Conservation (phyloP, 2,797 vertebrate species). For the Benthosema pterotum region DNA sequence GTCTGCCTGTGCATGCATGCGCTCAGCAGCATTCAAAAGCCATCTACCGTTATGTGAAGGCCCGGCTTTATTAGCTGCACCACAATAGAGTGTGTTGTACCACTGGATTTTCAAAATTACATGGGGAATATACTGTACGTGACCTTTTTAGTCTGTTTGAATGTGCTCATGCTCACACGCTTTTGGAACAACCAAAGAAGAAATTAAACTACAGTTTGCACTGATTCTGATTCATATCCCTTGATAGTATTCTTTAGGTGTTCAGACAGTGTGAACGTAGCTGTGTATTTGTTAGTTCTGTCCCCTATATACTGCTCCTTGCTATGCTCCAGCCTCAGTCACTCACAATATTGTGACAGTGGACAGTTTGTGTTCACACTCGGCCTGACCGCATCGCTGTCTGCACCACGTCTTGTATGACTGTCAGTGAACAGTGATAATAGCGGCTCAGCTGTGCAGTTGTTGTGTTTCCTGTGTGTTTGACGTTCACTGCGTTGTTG, state of each 20-base stretch:
- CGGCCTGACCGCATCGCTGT: slow-evolving; percentile 41
- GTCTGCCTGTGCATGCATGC: not conserved
- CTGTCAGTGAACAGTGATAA: slow-evolving; percentile 7
- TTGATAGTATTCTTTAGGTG: no score
- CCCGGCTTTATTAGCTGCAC: not conserved
- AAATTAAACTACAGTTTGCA: no score
- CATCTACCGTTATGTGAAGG: slow-evolving; percentile 9
- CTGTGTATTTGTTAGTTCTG: not conserved
- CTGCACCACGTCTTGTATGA: slow-evolving; percentile 17
- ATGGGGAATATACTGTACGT: not conserved
- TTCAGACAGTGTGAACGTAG: no score
- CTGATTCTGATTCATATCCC: no score
- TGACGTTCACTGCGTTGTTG: slow-evolving; percentile 6
- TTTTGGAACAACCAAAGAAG: not conserved
- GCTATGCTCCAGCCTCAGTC: slow-evolving; percentile 35
- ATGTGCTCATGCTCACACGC: not conserved
- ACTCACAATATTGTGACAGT: slow-evolving; percentile 64
- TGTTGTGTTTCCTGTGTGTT: slow-evolving; percentile 23
- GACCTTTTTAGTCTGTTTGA: not conserved
- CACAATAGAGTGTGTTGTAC: slow-evolving; percentile 1
- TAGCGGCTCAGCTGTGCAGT: slow-evolving; percentile 18
- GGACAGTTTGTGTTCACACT: slow-evolving; percentile 44
- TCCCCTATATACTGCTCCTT: slow-evolving; percentile 12
- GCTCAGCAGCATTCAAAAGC: not conserved
- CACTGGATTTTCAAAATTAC: slow-evolving; percentile 1